A percentile compares a stretch with the other conserved stretches of the same genome.
Evolutionary conservation across 2,888 invertebrate species (phyloP).

Genomic region (Drosophila formosana): DNA sequence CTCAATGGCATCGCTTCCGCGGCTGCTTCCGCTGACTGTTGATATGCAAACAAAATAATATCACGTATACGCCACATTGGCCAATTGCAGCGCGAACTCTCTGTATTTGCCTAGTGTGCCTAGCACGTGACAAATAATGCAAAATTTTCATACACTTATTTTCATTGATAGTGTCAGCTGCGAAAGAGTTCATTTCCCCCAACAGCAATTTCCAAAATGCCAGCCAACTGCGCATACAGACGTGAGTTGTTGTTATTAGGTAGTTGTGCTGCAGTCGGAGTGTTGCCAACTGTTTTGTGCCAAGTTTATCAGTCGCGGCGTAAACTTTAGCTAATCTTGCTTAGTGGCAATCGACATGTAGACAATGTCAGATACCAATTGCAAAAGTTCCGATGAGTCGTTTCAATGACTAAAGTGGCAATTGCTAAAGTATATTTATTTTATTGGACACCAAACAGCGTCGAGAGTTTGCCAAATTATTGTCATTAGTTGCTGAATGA

Average conservation of each 20-base stretch:
- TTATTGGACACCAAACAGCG: constrained; percentile 68
- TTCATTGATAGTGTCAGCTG: constrained; percentile 28
- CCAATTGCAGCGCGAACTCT: constrained; percentile 26
- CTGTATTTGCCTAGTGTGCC: constrained; percentile 55
- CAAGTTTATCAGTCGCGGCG: constrained; percentile 16
- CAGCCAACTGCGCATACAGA: constrained; percentile 29
- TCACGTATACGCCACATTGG: constrained; percentile 65
- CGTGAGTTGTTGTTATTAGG: constrained; percentile 13
- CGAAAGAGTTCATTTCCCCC: constrained; percentile 59
- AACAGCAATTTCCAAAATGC: constrained; percentile 21
- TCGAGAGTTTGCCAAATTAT: constrained; percentile 75
- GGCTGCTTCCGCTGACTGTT: constrained; percentile 44
- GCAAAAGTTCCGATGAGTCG: constrained; percentile 63
- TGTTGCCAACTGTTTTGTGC: not conserved
- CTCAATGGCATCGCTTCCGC: constrained; percentile 59
- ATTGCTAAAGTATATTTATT: constrained; percentile 74
- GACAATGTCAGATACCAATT: constrained; percentile 39
- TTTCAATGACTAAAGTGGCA: constrained; percentile 72
- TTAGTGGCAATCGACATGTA: constrained; percentile 35
- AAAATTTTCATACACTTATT: constrained; percentile 48
- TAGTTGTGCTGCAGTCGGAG: not conserved
- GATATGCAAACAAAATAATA: constrained; percentile 66
- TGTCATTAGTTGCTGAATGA: constrained; percentile 72
- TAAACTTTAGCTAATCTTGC: constrained; percentile 27
- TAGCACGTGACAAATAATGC: constrained; percentile 75